A percentile compares a stretch with the other conserved stretches of the same genome.
These are phyloP conservation scores for Macaria liturata DNA, from an alignment of 2,888 invertebrate genomes.

Conservation along the genomic window DNA sequence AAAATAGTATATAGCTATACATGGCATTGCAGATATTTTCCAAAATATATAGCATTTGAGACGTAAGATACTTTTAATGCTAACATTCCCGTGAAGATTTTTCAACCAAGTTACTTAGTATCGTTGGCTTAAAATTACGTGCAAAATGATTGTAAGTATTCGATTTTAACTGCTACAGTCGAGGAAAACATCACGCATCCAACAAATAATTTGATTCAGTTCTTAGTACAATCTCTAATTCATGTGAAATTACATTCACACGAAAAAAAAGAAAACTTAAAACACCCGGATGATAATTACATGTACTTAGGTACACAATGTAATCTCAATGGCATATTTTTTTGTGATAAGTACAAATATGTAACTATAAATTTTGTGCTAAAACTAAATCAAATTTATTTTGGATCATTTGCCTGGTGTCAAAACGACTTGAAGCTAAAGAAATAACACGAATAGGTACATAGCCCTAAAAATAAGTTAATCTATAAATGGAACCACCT, in stretches of 20 bases:
- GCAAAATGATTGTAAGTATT: constrained; percentile 3
- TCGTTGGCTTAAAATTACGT: constrained; percentile 9
- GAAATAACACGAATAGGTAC: constrained; percentile 6
- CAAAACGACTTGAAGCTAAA: constrained; percentile 7
- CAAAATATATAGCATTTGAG: constrained; percentile 36
- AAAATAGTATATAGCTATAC: constrained; percentile 54
- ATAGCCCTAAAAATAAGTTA: constrained; percentile 16
- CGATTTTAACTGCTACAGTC: constrained; percentile 7
- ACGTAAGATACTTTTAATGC: background rate
- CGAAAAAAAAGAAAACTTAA: no score
- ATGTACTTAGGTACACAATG: no score
- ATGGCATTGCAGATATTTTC: constrained; percentile 47
- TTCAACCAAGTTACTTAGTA: constrained; percentile 9
- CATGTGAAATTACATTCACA: no score
- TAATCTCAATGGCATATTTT: no score
- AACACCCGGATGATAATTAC: no score
- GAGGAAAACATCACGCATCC: constrained; percentile 8
- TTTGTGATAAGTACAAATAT: no score
- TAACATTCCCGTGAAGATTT: background rate
- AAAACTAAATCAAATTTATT: constrained; percentile 1
- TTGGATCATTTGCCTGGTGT: constrained; percentile 11
- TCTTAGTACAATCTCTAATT: no score
- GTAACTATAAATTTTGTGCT: no score
- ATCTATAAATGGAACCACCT: constrained; percentile 13
- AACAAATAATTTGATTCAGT: constrained; percentile 2